Percentiles rank a stretch among this genome's conserved stretches.
phyloP scores from a whole-genome alignment of 1,140 invertebrate species.

The Laupala kohalensis region DNA sequence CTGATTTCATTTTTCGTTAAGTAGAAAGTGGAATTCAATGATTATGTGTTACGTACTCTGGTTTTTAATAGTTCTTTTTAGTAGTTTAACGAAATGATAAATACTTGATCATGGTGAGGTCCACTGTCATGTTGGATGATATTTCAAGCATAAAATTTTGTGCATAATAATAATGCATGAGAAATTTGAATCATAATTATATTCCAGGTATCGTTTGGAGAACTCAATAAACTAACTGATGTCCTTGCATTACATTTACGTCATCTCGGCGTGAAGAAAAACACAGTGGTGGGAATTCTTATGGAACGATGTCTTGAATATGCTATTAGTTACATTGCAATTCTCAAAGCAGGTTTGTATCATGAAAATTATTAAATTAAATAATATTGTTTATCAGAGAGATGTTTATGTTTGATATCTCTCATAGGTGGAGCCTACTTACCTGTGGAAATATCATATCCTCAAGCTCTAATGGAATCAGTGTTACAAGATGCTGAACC shows the following conservation, averaged over 20 bases:
- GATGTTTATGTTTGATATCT: too few relatives aligned
- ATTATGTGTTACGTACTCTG: neutral
- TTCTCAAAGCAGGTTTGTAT: conserved; percentile 30
- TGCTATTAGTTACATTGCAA: conserved; percentile 32
- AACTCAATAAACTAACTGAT: conserved; percentile 19
- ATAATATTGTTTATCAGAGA: too few relatives aligned
- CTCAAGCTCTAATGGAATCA: conserved; percentile 19
- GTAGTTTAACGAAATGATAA: neutral
- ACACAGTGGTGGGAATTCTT: conserved; percentile 28
- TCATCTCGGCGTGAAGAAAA: conserved; percentile 15
- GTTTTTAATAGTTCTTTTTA: neutral
- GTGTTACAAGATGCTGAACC: conserved; percentile 20
- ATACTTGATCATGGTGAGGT: neutral
- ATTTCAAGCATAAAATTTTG: neutral
- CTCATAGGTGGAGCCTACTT: conserved; percentile 30
- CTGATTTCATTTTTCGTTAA: neutral
- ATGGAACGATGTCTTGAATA: conserved; percentile 31
- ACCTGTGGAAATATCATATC: conserved; percentile 25
- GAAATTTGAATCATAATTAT: neutral
- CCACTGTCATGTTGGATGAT: too few relatives aligned
- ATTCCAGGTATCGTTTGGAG: conserved; percentile 16
- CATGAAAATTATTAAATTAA: neutral
- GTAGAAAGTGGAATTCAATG: neutral
- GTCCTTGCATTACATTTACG: conserved; percentile 15
- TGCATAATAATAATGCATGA: neutral